Evolutionary conservation across 2,113 vertebrate species (phyloP).

Genomic region (Struthio camelus): DNA sequence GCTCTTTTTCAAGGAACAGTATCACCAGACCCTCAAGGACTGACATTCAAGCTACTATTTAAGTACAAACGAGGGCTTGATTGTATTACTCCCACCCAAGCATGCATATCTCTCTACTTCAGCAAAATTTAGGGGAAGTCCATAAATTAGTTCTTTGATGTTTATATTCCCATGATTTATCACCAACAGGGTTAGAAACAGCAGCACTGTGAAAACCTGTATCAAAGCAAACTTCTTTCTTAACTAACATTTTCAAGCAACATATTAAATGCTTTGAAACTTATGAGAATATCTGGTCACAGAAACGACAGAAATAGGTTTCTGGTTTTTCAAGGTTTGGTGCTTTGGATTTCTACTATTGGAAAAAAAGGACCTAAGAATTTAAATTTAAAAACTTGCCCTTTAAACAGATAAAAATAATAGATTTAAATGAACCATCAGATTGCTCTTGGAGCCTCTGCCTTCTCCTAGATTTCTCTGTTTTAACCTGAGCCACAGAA

Average conservation of each 20-base stretch:
- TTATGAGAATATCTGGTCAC: not conserved
- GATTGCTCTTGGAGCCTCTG: not conserved
- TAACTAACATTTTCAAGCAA: not conserved
- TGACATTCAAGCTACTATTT: not conserved
- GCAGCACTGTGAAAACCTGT: not conserved
- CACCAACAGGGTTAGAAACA: not conserved
- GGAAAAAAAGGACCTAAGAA: not conserved
- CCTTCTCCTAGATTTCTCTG: not conserved
- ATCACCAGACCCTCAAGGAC: not conserved
- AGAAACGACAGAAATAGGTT: not conserved
- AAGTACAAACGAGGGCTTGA: not conserved
- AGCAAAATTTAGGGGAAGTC: not conserved
- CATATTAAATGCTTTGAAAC: not conserved
- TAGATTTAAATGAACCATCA: not conserved
- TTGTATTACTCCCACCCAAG: not conserved
- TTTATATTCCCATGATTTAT: not conserved
- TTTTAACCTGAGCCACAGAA: not conserved
- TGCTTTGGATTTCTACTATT: not conserved
- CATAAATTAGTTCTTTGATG: not conserved
- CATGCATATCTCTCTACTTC: not conserved
- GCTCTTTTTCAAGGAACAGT: not conserved
- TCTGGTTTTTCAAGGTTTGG: not conserved
- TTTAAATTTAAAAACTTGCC: not conserved
- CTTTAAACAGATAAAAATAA: not conserved
- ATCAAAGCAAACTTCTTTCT: not conserved